phyloP scores from a whole-genome alignment of 2,113 vertebrate genomes.

The Piliocolobus tephrosceles region DNA sequence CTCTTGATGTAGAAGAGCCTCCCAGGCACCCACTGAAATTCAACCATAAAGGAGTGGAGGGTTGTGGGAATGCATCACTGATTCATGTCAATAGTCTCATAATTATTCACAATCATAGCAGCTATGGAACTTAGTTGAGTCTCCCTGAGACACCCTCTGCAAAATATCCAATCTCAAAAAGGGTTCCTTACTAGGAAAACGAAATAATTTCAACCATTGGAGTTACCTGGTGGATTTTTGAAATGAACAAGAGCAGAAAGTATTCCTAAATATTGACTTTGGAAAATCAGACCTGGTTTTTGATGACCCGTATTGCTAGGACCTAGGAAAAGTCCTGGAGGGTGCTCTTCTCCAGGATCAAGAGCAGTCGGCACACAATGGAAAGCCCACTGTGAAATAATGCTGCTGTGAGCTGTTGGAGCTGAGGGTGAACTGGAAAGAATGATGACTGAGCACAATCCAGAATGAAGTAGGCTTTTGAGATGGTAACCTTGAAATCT shows the following conservation, averaged over 20 bases:
- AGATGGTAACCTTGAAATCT: neutral
- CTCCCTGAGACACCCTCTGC: rapidly evolving
- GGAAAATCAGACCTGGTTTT: neutral
- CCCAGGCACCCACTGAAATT: neutral
- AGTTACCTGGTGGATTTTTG: neutral
- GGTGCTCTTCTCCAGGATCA: neutral
- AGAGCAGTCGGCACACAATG: neutral
- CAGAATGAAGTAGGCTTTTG: neutral
- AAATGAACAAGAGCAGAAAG: neutral
- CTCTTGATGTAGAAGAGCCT: neutral
- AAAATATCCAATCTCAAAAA: neutral
- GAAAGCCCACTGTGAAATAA: neutral
- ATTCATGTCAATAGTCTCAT: neutral
- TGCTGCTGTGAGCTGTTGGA: neutral
- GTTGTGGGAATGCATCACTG: neutral
- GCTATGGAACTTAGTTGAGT: neutral
- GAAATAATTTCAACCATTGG: neutral
- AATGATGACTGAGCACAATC: neutral
- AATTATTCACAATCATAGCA: neutral
- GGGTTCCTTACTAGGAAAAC: neutral
- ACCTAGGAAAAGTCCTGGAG: neutral
- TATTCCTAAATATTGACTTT: neutral
- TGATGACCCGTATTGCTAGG: neutral
- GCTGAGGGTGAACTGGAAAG: neutral
- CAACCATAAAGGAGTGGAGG: neutral